Percentiles rank a stretch among this genome's conserved stretches.
phyloP scores from a whole-genome alignment of 2,888 invertebrate genomes.

The Antitype chi region DNA sequence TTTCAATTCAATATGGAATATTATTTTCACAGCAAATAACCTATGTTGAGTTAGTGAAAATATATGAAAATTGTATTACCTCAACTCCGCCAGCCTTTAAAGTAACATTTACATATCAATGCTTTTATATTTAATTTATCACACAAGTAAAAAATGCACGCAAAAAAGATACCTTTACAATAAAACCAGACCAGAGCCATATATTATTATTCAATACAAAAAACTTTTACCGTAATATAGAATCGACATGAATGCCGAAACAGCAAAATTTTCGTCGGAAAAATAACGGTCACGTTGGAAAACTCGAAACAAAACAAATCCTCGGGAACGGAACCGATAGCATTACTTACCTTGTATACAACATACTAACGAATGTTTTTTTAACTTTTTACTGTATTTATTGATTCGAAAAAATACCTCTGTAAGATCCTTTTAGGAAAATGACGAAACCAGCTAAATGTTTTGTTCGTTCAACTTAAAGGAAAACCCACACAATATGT shows the following conservation, averaged over 20 bases:
- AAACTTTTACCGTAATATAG: conserved; percentile 56
- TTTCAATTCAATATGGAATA: neutral
- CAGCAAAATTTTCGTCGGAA: conserved; percentile 41
- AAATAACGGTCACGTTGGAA: conserved; percentile 50
- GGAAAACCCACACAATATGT: conserved; percentile 16
- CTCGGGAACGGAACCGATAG: conserved; percentile 26
- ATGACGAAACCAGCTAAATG: neutral
- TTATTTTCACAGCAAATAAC: neutral
- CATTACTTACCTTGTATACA: conserved; percentile 37
- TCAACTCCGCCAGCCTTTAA: neutral
- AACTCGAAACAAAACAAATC: conserved; percentile 57
- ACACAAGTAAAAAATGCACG: conserved; percentile 27
- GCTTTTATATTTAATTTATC: conserved; percentile 41
- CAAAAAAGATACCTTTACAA: conserved; percentile 42
- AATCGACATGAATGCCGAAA: conserved; percentile 55
- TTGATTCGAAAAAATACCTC: conserved; percentile 20
- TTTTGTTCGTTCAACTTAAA: conserved; percentile 29
- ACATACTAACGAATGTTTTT: conserved; percentile 8
- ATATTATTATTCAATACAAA: conserved; percentile 57
- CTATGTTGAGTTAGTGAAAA: neutral
- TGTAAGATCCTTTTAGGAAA: conserved; percentile 27
- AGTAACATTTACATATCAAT: conserved; percentile 46
- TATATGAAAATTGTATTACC: neutral
- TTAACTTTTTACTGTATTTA: conserved; percentile 20
- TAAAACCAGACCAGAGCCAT: conserved; percentile 46